These are phyloP conservation scores for Emys orbicularis DNA, from an alignment of 2,797 vertebrate species.

Conservation along the genomic window DNA sequence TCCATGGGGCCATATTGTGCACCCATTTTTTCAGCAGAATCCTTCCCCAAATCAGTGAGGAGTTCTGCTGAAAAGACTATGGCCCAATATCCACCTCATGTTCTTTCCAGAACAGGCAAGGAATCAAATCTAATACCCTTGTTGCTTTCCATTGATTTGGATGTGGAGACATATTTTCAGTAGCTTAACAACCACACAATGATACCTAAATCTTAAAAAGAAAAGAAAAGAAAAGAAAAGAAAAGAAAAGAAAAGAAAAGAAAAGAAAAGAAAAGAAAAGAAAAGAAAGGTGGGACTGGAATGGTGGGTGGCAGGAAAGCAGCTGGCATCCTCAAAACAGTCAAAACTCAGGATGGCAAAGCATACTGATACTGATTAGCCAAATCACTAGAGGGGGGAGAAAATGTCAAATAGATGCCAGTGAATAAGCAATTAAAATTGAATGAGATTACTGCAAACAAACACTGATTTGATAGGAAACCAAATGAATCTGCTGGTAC, in stretches of 20 bases:
- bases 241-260: too few relatives aligned
- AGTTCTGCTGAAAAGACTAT: conserved; percentile 10
- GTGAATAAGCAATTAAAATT: conserved; percentile 36
- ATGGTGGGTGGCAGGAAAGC: conserved; percentile 54
- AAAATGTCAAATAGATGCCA: conserved; percentile 30
- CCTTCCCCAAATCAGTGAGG: background rate
- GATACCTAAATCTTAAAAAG: conserved; percentile 70
- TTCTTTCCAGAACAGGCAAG: conserved; percentile 35
- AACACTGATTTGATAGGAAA: conserved; percentile 21
- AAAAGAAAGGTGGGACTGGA: conserved; percentile 29
- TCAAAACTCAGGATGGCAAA: conserved; percentile 20
- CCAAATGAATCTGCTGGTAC: background rate
- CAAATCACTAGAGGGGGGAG: conserved; percentile 24
- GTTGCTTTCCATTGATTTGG: conserved; percentile 56
- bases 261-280: background rate
- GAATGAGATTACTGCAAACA: conserved; percentile 25
- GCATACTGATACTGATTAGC: background rate
- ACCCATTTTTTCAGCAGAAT: background rate
- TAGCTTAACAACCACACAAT: conserved; percentile 68
- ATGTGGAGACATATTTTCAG: conserved; percentile 72
- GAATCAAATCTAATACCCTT: conserved; percentile 54
- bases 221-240: background rate
- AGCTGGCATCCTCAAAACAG: conserved; percentile 64
- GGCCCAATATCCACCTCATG: background rate
- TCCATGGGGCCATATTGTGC: background rate